phyloP scores from a whole-genome alignment of 1,140 invertebrate species.

The Batillaria attramentaria region DNA sequence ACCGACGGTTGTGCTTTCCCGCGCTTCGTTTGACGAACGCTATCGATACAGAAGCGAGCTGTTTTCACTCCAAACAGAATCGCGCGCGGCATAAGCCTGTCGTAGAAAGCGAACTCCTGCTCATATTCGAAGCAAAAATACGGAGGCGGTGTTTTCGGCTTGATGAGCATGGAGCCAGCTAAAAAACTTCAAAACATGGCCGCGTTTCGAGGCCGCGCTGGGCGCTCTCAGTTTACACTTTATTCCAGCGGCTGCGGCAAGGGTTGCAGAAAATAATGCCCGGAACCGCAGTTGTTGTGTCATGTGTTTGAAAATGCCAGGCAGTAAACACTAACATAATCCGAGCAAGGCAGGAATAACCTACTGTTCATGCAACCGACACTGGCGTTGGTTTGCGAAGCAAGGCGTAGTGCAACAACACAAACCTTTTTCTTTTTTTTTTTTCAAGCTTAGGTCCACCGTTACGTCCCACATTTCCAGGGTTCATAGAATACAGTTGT shows the following conservation, averaged over 20 bases:
- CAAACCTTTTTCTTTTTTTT: too few species aligned
- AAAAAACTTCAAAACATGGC: constrained; percentile 19
- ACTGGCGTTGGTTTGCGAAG: too few species aligned
- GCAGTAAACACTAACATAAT: too few species aligned
- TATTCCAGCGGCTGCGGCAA: not conserved
- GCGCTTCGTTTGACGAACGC: not conserved
- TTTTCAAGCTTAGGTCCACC: too few species aligned
- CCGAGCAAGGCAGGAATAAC: too few species aligned
- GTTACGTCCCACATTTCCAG: too few species aligned
- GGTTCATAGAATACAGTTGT: too few species aligned
- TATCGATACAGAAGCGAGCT: constrained; percentile 28
- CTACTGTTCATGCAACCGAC: too few species aligned
- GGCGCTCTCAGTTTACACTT: not conserved
- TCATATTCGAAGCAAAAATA: not conserved
- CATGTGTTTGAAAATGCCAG: too few species aligned
- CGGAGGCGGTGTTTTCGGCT: constrained; percentile 9
- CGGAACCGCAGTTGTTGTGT: too few species aligned
- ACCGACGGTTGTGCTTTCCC: constrained; percentile 15
- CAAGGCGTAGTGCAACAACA: too few species aligned
- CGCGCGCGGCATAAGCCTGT: constrained; percentile 1
- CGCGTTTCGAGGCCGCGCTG: not conserved
- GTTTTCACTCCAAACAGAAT: constrained; percentile 31
- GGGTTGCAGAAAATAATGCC: not conserved
- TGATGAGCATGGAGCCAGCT: constrained; percentile 2
- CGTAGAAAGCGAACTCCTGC: not conserved